Evolutionary conservation across 2,888 invertebrate genomes (phyloP).

Genomic region (Andrena marginata): DNA sequence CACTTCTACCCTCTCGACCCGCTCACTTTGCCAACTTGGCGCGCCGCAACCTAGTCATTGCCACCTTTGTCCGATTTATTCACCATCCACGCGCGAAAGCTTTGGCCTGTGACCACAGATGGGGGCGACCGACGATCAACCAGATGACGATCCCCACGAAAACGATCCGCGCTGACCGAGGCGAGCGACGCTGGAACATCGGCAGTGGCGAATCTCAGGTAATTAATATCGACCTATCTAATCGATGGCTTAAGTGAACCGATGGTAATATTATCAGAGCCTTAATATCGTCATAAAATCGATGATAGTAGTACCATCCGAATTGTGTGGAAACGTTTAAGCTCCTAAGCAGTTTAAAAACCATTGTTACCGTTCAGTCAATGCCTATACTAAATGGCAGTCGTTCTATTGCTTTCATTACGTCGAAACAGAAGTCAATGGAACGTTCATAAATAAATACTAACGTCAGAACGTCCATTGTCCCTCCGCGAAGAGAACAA

Average conservation of each 20-base stretch:
- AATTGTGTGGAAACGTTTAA: neutral
- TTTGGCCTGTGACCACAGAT: constrained; percentile 45
- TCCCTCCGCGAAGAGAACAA: neutral
- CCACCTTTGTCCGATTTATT: neutral
- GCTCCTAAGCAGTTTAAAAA: neutral
- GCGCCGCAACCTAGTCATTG: neutral
- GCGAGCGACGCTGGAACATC: neutral
- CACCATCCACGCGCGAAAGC: constrained; percentile 23
- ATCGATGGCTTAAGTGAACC: neutral
- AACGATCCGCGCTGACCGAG: neutral
- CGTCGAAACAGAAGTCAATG: neutral
- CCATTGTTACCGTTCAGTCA: neutral
- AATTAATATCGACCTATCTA: neutral
- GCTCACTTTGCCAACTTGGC: constrained; percentile 2
- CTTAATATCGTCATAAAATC: neutral
- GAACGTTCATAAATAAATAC: constrained; percentile 10
- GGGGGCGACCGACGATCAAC: constrained; percentile 36
- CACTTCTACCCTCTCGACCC: constrained; percentile 4
- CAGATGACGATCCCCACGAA: constrained; percentile 6
- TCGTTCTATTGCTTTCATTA: neutral
- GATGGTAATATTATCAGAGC: neutral
- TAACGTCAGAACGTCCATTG: constrained; percentile 2
- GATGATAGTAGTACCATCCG: neutral
- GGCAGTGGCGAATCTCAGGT: constrained; percentile 20
- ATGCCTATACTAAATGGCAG: neutral